Base-by-base conservation (phyloP, 2,797 vertebrate species). In the Pangasius djambal region DNA sequence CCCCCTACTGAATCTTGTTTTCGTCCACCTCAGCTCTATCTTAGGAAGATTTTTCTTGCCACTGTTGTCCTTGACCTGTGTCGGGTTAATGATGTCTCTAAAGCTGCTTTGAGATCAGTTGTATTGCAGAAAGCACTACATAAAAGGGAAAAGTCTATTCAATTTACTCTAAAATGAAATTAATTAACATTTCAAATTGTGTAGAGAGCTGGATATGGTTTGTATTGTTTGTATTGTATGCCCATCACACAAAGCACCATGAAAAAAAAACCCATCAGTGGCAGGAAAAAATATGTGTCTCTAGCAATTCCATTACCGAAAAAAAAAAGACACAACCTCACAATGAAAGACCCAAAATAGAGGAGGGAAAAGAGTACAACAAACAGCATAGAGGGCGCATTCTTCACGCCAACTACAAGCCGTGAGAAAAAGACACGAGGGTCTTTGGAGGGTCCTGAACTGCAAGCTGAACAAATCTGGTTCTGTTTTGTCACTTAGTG, bases 401-500 rank as follows among this genome's bases (percentile, higher is more conserved):
- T 93, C 92, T 91, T 91, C 87, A 86, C 86, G 86, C 83, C 90
- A 83, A 91, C 93, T 89, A 92, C 91, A 91, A 92, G 88, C 88
- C 85, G 91, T 89, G 88, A 88, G 90, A 91, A 86, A 89, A 85
- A 90, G 75, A 81, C 90, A 91, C 89, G 90, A 89, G 89, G 90
- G 90, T 92, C 89, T 90, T 87, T 70, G 90, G 92, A 93, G 93
- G 92, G 91, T 94, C 93, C 92, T 93, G 87, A 93, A 93, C 67
- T 28, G 91, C 67, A 79, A 92, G 90, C 93, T 90, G 93, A 95
- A 95, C 93, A 93, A 96, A 96, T 95, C 93, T 95, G 95, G 94
- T 95, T 92, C 92, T 95, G 95, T 95, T 92, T 92, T 92, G 87
- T 90, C 86, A 90, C 92, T 95, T 93, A 93, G 74, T 87, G 92